Percentiles rank a stretch among this genome's conserved stretches.
These are phyloP conservation scores for Andrena cerasifolii DNA, from an alignment of 1,140 invertebrate species.

Conservation along the genomic window DNA sequence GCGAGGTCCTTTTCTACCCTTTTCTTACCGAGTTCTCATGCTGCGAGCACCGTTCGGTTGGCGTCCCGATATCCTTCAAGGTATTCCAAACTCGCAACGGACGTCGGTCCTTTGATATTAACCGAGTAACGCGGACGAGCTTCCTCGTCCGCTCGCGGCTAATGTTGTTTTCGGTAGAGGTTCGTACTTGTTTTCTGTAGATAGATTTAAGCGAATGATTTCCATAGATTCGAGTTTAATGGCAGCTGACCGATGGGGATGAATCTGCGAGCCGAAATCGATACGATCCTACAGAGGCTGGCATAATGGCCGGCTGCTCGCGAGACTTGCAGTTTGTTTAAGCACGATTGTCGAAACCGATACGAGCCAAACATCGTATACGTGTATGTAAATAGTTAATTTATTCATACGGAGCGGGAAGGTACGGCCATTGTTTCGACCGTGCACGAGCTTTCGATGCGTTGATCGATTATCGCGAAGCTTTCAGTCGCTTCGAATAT, in stretches of 20 bases:
- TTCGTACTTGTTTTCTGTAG: no score
- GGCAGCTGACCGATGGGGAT: no score
- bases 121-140: no score
- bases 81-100: no score
- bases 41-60: not conserved
- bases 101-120: no score
- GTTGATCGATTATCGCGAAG: slow-evolving; percentile 12
- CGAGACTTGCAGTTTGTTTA: slow-evolving; percentile 20
- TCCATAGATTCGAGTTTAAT: no score
- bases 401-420: slow-evolving; percentile 23
- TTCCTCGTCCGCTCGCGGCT: no score
- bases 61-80: not conserved
- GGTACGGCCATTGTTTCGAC: slow-evolving; percentile 11
- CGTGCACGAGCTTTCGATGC: slow-evolving; percentile 9
- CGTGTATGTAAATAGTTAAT: slow-evolving; percentile 61
- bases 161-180: no score
- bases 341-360: slow-evolving; percentile 35
- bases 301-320: slow-evolving; percentile 13
- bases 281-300: no score
- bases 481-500: slow-evolving; percentile 5
- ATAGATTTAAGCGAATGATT: no score
- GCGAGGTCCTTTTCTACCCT: not conserved
- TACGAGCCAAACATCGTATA: slow-evolving; percentile 55
- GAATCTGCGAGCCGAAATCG: no score
- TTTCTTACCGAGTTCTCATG: not conserved